A percentile compares a stretch with the other conserved stretches of the same genome.
Conservation (phyloP, 2,797 vertebrate genomes). For the Perodicticus potto region DNA sequence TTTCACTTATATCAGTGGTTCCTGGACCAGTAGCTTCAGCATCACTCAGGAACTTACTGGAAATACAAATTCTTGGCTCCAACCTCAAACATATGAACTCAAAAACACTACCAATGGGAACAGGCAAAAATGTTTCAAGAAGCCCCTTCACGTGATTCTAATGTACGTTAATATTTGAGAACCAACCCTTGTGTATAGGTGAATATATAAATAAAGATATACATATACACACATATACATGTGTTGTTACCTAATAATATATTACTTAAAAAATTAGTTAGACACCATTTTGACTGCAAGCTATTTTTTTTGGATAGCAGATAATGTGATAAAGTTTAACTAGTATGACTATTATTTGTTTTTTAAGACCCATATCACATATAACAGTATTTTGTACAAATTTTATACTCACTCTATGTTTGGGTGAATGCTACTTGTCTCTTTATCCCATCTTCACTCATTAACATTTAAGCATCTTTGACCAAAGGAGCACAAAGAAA, state of each 20-base stretch:
- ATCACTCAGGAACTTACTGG: not conserved
- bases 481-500: not conserved
- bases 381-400: not conserved
- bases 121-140: not conserved
- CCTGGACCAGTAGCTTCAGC: not conserved
- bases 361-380: not conserved
- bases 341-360: not conserved
- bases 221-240: not conserved
- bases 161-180: not conserved
- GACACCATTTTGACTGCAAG: not conserved
- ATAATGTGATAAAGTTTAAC: not conserved
- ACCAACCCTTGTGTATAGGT: not conserved
- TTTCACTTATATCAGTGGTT: not conserved
- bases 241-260: not conserved
- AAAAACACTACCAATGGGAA: not conserved
- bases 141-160: not conserved
- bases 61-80: not conserved
- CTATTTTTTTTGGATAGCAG: not conserved
- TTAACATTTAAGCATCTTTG: not conserved
- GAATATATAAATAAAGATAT: not conserved
- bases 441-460: not conserved
- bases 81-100: not conserved
- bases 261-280: not conserved
- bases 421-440: not conserved
- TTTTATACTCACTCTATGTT: not conserved